phyloP scores from a whole-genome alignment of 1,140 invertebrate species.

The Cydia fagiglandana region DNA sequence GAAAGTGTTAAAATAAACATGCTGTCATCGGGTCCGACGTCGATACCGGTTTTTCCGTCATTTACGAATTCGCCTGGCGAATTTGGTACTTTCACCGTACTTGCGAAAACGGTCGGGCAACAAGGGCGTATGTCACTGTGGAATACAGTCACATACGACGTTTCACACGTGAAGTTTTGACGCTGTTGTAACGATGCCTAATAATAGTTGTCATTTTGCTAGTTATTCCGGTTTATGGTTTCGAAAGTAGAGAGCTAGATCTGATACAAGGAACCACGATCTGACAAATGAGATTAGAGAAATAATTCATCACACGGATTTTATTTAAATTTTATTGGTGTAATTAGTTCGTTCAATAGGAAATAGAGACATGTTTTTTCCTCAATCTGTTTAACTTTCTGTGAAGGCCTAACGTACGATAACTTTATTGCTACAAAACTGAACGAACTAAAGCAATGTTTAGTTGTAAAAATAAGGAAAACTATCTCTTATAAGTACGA shows the following conservation, averaged over 20 bases:
- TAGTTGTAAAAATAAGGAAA: conserved; percentile 15
- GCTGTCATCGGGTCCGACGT: not conserved
- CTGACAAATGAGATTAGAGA: conserved; percentile 17
- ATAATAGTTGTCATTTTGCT: conserved; percentile 47
- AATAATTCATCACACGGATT: conserved; percentile 1
- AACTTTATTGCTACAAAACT: conserved; percentile 2
- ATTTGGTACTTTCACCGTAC: conserved; percentile 29
- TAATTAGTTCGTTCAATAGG: not conserved
- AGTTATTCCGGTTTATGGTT: conserved; percentile 56
- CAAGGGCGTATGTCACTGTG: conserved; percentile 14
- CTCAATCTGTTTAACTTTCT: conserved; percentile 17
- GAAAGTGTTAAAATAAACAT: conserved; percentile 27
- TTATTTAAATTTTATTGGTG: conserved; percentile 3
- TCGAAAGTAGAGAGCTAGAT: conserved; percentile 56
- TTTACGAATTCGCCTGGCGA: conserved; percentile 27
- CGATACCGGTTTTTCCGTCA: conserved; percentile 22
- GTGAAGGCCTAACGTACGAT: not conserved
- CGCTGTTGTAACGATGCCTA: conserved; percentile 43
- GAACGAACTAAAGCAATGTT: not conserved
- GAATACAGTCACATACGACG: not conserved
- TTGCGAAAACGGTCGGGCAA: conserved; percentile 10
- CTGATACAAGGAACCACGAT: conserved; percentile 11
- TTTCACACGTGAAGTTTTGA: conserved; percentile 32
- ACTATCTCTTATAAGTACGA: not conserved
- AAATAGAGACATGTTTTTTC: conserved; percentile 9